A percentile compares a stretch with the other conserved stretches of the same genome.
These are phyloP conservation scores for Hyla sarda DNA, from an alignment of 2,113 vertebrate genomes.

Conservation along the genomic window DNA sequence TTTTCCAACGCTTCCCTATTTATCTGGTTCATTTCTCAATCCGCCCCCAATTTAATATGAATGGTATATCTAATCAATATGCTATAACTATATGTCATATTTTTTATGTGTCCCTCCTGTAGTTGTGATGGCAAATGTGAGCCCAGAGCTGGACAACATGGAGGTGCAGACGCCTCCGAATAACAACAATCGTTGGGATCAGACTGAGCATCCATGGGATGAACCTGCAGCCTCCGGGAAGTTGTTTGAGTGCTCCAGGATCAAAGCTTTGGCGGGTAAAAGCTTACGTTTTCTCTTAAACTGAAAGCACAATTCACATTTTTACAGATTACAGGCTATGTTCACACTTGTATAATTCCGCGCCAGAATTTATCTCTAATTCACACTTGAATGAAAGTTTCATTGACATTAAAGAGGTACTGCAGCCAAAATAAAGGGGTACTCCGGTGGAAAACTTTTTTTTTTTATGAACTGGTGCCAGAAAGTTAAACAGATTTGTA, in stretches of 20 bases:
- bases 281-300: neutral
- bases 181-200: slow-evolving; percentile 85
- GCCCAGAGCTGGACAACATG: slow-evolving; percentile 87
- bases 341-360: no score
- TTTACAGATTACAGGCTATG: neutral
- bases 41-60: neutral
- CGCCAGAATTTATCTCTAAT: no score
- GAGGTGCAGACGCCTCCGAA: slow-evolving; percentile 80
- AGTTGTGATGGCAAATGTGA: slow-evolving; percentile 81
- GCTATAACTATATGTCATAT: no score
- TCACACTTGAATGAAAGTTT: no score
- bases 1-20: no score
- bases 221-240: slow-evolving; percentile 82
- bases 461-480: no score
- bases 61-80: neutral
- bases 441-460: no score
- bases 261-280: slow-evolving; percentile 89
- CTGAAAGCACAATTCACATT: neutral
- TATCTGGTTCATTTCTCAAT: neutral
- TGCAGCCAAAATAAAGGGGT: no score
- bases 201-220: slow-evolving; percentile 76
- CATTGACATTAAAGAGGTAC: no score
- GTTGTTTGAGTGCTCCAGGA: slow-evolving; percentile 91
- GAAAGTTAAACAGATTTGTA: no score
- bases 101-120: neutral